phyloP scores from a whole-genome alignment of 1,140 invertebrate species.

The Ridgeia piscesae region DNA sequence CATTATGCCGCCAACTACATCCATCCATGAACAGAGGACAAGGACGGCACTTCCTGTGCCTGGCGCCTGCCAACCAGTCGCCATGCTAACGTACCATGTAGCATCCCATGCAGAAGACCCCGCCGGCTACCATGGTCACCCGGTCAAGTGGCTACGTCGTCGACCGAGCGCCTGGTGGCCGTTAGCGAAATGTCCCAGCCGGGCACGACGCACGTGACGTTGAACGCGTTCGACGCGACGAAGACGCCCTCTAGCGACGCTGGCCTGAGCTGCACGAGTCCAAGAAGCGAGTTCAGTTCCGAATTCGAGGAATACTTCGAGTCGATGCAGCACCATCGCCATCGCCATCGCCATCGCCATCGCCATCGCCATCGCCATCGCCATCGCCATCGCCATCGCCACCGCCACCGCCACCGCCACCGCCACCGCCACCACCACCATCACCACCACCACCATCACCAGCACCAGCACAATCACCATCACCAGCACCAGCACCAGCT shows the following conservation, averaged over 20 bases:
- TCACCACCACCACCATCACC: too few relatives aligned
- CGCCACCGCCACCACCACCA: too few relatives aligned
- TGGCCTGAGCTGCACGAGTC: constrained; percentile 43
- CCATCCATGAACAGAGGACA: background rate
- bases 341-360: too few relatives aligned
- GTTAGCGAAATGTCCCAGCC: background rate
- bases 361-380: too few relatives aligned
- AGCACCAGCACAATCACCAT: too few relatives aligned
- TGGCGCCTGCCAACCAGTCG: background rate
- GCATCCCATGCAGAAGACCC: background rate
- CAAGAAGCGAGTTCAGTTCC: constrained; percentile 49
- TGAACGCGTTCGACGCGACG: background rate
- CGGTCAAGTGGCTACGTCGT: background rate
- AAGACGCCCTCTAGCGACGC: constrained; percentile 27
- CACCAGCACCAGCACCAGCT: too few relatives aligned
- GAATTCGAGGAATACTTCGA: constrained; percentile 52
- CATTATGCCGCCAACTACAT: background rate
- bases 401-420: too few relatives aligned
- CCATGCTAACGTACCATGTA: background rate
- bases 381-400: too few relatives aligned
- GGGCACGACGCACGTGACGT: background rate
- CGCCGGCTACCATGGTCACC: background rate
- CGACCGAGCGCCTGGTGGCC: background rate
- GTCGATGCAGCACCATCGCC: too few relatives aligned
- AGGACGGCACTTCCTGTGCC: background rate